Percentiles rank a stretch among this genome's conserved stretches.
phyloP scores from a whole-genome alignment of 37 sponge, comb jelly and placozoan species.

The Lycopodina hypogea region DNA sequence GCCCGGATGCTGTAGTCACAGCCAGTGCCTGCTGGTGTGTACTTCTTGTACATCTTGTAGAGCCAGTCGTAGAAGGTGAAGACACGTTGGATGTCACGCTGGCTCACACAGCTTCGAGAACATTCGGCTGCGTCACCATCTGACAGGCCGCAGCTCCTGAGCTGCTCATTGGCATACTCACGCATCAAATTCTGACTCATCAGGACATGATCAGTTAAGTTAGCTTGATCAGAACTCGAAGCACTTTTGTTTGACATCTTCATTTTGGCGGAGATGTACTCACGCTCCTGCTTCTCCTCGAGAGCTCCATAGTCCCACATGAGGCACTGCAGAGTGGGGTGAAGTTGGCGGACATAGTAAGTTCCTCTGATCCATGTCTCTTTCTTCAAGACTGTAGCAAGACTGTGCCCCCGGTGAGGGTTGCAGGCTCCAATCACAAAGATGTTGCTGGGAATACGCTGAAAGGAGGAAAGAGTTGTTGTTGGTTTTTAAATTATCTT shows the following conservation, averaged over 20 bases:
- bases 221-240: slow-evolving; percentile 19
- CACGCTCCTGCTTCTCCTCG: slow-evolving; percentile 66
- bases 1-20: slow-evolving; percentile 39
- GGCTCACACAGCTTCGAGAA: slow-evolving; percentile 84
- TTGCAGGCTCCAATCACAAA: slow-evolving; percentile 85
- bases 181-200: slow-evolving; percentile 71
- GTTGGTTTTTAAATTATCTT: no score
- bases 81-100: slow-evolving; percentile 80
- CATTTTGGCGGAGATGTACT: slow-evolving; percentile 71
- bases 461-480: neutral
- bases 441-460: slow-evolving; percentile 68
- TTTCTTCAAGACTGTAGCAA: slow-evolving; percentile 21
- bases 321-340: slow-evolving; percentile 72
- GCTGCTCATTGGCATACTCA: slow-evolving; percentile 64
- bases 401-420: slow-evolving; percentile 79
- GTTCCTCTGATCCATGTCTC: slow-evolving; percentile 69
- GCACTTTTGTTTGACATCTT: slow-evolving; percentile 29
- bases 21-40: slow-evolving; percentile 5
- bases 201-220: slow-evolving; percentile 52
- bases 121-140: slow-evolving; percentile 42
- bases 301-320: slow-evolving; percentile 89
- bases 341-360: slow-evolving; percentile 78
- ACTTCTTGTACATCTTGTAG: slow-evolving; percentile 36
- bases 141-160: slow-evolving; percentile 12
- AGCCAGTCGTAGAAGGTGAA: slow-evolving; percentile 69